Evolutionary conservation across 1,140 invertebrate genomes (phyloP), one percentile per base, ranked within the genome.

Genomic region (Acromyrmex echinatior): DNA sequence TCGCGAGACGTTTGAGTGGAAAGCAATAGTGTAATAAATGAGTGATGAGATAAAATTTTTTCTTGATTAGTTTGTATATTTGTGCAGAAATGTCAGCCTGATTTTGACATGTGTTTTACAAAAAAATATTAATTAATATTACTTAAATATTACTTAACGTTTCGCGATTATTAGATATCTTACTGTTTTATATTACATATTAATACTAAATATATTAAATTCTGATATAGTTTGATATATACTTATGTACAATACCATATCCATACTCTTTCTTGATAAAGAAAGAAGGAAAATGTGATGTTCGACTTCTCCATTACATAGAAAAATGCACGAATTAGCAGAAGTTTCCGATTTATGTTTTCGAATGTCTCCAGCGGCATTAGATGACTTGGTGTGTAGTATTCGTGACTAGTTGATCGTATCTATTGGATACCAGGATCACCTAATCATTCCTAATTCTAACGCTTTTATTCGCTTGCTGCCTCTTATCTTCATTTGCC

Each of bases 171-270:
- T 53, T 68, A 62, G 28, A 80, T 68, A 80, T 53, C 51, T 80
- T 62, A 39, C 63, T 68, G 77, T 80, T 80, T 80, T 80, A 78
- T 78, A 78, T 78, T 78, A 62, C 49, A 78, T 78, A 78, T 74
- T 74, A 53, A 74, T 74, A 53, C 35, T 25, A 74, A 74, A 74
- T 74, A 56, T 58, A 74, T 74, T 35, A 74, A 74, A 74, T 74
- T 74, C 28, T 58, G 71, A 56, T 58, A 73, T 18, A 35, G 51
- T 35, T n/a, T 74, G 71, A 74, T 35, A 53, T 73, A 56, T 73
- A 56, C 71, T 74, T 74, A 45, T 45, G 2, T 45, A n/a, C 63
- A 73, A 51, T 21, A 73, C 51, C 18, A 74, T 4, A 45, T 56
- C 71, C 51, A 21, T 21, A 21, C 21, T 74, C 10, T 35, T 74